Percentiles rank a stretch among this genome's conserved stretches.
Conservation (phyloP, 92 coral and sea anemone genomes). For the Epizoanthus stellaris region DNA sequence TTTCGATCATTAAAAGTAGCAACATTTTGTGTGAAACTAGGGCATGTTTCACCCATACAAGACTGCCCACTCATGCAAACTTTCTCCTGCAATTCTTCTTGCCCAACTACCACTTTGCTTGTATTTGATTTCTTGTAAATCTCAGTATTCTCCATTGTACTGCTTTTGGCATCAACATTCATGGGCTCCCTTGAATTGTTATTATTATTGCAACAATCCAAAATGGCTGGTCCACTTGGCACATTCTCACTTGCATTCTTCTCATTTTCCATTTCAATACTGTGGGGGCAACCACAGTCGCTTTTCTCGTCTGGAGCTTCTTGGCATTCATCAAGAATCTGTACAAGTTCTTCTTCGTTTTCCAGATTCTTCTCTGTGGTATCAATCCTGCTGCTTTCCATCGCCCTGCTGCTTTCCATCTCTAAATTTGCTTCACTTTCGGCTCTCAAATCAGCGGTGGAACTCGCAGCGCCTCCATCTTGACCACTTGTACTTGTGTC, state of each 20-base stretch:
- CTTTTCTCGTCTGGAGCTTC: background rate
- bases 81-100: background rate
- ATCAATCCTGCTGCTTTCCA: background rate
- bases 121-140: background rate
- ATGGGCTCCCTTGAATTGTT: background rate
- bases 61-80: background rate
- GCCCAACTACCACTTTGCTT: background rate
- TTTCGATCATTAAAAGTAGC: background rate
- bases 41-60: too few species aligned
- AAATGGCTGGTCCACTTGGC: background rate
- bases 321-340: background rate
- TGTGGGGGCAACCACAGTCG: background rate
- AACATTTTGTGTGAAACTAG: background rate
- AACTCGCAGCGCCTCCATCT: background rate
- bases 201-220: background rate
- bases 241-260: conserved; percentile 5
- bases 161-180: background rate
- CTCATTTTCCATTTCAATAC: background rate
- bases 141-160: background rate
- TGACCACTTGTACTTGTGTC: background rate
- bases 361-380: background rate
- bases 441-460: background rate
- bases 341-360: background rate
- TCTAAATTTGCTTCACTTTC: background rate
- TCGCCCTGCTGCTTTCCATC: background rate